Percentiles rank a stretch among this genome's conserved stretches.
Conservation (phyloP, 2,888 invertebrate genomes). For the Drosophila acutilabella region DNA sequence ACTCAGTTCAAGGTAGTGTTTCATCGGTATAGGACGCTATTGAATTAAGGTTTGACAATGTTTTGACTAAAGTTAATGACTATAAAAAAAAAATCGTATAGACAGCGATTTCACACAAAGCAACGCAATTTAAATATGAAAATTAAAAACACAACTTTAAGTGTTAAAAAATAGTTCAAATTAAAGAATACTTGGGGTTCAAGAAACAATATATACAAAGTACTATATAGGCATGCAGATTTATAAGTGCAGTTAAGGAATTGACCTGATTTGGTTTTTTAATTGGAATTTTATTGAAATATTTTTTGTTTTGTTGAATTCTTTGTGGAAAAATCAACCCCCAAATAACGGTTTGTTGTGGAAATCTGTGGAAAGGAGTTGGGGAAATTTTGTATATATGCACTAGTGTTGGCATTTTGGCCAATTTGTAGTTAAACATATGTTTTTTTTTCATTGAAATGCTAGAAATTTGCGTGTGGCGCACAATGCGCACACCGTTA, state of each 20-base stretch:
- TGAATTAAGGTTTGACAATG: conserved; percentile 46
- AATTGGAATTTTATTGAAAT: conserved; percentile 10
- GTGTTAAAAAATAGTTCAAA: neutral
- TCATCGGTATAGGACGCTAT: conserved; percentile 61
- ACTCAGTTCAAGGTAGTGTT: conserved; percentile 66
- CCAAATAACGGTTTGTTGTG: conserved; percentile 30
- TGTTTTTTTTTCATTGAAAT: too few relatives aligned
- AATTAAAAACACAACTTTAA: neutral
- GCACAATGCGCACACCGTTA: too few relatives aligned
- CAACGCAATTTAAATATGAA: neutral
- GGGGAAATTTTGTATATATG: conserved; percentile 3
- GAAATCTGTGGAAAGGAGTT: neutral
- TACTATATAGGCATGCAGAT: neutral
- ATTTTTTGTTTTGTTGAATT: conserved; percentile 4
- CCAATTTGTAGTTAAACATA: too few relatives aligned
- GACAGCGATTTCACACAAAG: neutral
- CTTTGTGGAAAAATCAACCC: conserved; percentile 21
- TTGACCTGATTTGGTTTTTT: conserved; percentile 13
- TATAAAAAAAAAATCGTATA: neutral
- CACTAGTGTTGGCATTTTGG: neutral
- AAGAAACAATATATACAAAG: neutral
- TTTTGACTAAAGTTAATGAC: conserved; percentile 11
- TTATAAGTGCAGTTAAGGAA: conserved; percentile 3
- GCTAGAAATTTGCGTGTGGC: too few relatives aligned
- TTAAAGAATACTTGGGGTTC: neutral